These are phyloP conservation scores for Daboia siamensis DNA, from an alignment of 2,113 vertebrate genomes.

Conservation along the genomic window DNA sequence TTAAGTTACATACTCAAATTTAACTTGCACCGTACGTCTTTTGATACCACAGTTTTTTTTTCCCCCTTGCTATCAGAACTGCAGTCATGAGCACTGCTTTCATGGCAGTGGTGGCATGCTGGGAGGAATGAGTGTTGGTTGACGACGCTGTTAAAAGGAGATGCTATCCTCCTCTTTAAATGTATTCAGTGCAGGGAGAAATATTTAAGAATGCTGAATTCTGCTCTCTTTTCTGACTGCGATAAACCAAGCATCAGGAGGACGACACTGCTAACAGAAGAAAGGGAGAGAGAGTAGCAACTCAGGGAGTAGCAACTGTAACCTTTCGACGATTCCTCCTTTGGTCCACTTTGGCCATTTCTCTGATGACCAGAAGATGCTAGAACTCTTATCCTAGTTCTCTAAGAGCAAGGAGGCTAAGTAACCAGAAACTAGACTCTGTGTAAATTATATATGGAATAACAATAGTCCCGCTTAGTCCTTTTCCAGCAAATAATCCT, in stretches of 20 bases:
- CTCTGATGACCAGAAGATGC: neutral
- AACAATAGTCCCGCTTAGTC: neutral
- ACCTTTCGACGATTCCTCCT: neutral
- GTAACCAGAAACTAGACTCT: neutral
- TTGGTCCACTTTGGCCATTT: neutral
- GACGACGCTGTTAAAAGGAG: too few species aligned
- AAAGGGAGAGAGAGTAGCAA: neutral
- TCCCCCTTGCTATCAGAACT: neutral
- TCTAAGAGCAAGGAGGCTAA: neutral
- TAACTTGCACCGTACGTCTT: neutral
- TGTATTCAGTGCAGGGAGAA: neutral
- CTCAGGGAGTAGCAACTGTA: neutral
- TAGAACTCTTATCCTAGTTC: neutral
- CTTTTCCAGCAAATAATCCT: neutral
- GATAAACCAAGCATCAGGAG: neutral
- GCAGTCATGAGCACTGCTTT: neutral
- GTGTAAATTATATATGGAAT: neutral
- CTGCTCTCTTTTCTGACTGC: neutral
- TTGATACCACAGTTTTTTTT: neutral
- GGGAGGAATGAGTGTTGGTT: neutral
- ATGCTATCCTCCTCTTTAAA: neutral
- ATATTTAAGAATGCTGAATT: neutral
- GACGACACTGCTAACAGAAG: neutral
- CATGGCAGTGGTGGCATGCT: neutral
- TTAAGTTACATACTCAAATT: neutral